Base-by-base conservation (phyloP, 2,888 invertebrate species). In the Brenthis ino region DNA sequence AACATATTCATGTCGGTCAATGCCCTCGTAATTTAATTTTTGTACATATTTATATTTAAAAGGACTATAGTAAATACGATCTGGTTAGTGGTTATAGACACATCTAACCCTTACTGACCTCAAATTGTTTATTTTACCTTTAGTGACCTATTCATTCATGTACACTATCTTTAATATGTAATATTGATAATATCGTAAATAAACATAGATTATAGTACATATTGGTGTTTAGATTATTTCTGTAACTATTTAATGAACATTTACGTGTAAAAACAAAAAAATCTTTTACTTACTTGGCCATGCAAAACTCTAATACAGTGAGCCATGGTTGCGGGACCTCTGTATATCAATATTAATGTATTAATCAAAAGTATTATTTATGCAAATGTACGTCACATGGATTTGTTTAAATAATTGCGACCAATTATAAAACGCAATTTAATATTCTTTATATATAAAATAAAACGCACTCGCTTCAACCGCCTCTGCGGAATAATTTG, bases 251-350 rank as follows among this genome's bases (percentile, higher is more conserved):
- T 73, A 74, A 72, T 67, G 70, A 67, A 11, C 14, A 64, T 73
- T 77, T 80, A 82, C 79, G 82, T 82, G 82, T 79, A 75, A 73
- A 79, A 80, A 76, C 75, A 67, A 69, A 75, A 77, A 55, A 64
- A 47, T 56, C 33, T 63, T 70, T 70, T 80, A 85, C 86, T 93
- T 94, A 95, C 96, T 94, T 96, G 95, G 94, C 95, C 95, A 94
- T 95, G 95, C 93, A 96, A 94, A 94, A 96, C 95, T 94, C 95
- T 93, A 85, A 94, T 94, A 94, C 95, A 96, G 94, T 95, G 95
- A 93, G 95, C 96, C 96, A 96, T 96, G 94, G 93, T 94, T 84
- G 86, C 88, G 74, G 89, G 91, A 92, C 91, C 82, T 82, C 76
- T 80, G 80, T 83, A 82, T 83, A 77, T 78, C 72, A 76, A 82